Conservation (phyloP, 2,888 invertebrate species). For the Gasteruption jaculator region DNA sequence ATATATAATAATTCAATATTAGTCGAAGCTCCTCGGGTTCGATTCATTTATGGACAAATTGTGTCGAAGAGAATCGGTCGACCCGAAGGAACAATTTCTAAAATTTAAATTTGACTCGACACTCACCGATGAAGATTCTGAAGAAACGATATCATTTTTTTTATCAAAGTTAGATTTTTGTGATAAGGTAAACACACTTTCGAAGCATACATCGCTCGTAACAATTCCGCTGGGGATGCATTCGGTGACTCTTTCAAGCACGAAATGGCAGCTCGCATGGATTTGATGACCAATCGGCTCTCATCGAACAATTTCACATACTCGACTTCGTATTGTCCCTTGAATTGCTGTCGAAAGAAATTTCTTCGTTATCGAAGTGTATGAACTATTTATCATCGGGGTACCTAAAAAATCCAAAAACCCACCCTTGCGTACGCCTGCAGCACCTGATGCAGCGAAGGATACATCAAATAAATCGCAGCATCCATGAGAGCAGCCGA, state of each 20-base stretch:
- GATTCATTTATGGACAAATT: no score
- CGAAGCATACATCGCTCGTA: conserved; percentile 55
- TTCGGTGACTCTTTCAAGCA: conserved; percentile 33
- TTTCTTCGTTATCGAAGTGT: conserved; percentile 6
- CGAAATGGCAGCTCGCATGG: conserved; percentile 50
- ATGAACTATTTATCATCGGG: no score
- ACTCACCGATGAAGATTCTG: conserved; percentile 40
- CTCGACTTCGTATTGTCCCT: conserved; percentile 42
- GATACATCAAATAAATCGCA: conserved; percentile 52
- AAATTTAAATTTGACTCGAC: no score
- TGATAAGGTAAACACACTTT: conserved; percentile 60
- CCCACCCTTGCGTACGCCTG: conserved; percentile 52
- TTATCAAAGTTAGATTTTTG: conserved; percentile 56
- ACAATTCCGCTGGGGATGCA: conserved; percentile 41
- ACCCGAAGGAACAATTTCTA: no score
- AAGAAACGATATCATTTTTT: conserved; percentile 52
- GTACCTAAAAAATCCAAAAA: conserved; percentile 4
- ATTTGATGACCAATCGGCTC: conserved; percentile 48
- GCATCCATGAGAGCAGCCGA: conserved; percentile 51
- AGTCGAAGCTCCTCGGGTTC: no score
- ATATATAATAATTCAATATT: no score
- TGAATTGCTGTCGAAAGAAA: conserved; percentile 46
- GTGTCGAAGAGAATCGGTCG: no score
- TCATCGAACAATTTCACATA: conserved; percentile 50
- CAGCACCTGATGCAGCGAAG: conserved; percentile 48